These are phyloP conservation scores for Lutjanus erythropterus DNA, from an alignment of 2,113 vertebrate genomes.

Conservation along the genomic window DNA sequence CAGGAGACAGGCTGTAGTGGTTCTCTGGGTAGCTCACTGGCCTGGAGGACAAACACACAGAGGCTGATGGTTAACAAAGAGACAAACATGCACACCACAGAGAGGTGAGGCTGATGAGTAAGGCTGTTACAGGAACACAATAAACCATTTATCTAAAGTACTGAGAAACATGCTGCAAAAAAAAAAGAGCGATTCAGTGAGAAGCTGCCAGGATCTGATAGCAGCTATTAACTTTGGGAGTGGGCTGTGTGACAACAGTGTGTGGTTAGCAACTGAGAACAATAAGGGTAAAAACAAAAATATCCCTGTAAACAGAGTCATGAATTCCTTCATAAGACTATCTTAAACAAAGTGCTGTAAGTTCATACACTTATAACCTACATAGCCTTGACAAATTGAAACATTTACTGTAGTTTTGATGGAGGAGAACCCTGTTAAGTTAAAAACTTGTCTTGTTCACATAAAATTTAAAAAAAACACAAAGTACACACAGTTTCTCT, in stretches of 20 bases:
- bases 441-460: neutral
- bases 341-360: neutral
- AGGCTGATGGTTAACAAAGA: neutral
- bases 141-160: neutral
- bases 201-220: neutral
- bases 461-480: neutral
- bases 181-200: neutral
- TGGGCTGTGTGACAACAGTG: neutral
- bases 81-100: slow-evolving; percentile 15
- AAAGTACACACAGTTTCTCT: neutral
- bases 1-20: slow-evolving; percentile 86
- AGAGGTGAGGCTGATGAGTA: neutral
- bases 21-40: slow-evolving; percentile 95
- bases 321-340: neutral
- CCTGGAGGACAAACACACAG: slow-evolving; percentile 73
- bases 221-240: neutral
- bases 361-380: neutral
- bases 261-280: neutral
- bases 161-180: neutral
- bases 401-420: neutral
- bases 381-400: neutral
- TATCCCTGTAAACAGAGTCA: neutral
- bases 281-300: neutral
- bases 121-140: neutral
- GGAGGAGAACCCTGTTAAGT: neutral